Base-by-base conservation (phyloP, 2,888 invertebrate species). In the Spicauda simplicius region DNA sequence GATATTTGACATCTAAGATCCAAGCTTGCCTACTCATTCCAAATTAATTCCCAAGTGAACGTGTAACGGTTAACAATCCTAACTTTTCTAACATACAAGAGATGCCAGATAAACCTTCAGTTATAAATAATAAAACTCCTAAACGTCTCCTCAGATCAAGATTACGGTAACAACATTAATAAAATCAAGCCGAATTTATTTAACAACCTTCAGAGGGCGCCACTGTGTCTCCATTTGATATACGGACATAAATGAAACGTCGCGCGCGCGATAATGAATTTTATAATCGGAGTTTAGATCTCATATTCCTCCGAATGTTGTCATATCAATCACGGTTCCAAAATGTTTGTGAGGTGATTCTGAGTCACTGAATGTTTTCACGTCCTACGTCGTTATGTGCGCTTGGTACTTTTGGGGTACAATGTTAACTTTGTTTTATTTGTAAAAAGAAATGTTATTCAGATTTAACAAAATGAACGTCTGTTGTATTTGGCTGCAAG, bases 121-220 rank as follows among this genome's bases (percentile, higher is more conserved):
- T 82, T 85, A 88, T 93, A 93, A 93, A 93, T 92, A 93, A 93
- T 93, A 92, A 85, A 85, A 83, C 78, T 84, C 83, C 79, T 90
- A 90, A 90, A 90, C 77, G 90, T 90, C 88, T 73, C 80, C 72
- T 70, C 71, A 75, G 86, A 91, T 92, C 90, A 85, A 90, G 92
- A 91, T 91, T 84, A 83, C 72, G 75, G 80, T 83, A 84, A 86
- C 87, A 84, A 87, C 92, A 90, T 91, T 89, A 91, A 92, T 92
- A 92, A 91, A 91, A 88, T 86, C 84, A 79, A 80, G 78, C 79
- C 78, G 82, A 83, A 91, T 90, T 88, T 89, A 82, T 87, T 84
- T 86, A 84, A 83, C 79, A 77, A 73, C 78, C 75, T 70, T 73
- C 69, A 69, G 77, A 76, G 82, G 90, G 91, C 91, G 91, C 92